A percentile compares a stretch with the other conserved stretches of the same genome.
Conservation (phyloP, 2,888 invertebrate species). For the Sarcophaga rosellei region DNA sequence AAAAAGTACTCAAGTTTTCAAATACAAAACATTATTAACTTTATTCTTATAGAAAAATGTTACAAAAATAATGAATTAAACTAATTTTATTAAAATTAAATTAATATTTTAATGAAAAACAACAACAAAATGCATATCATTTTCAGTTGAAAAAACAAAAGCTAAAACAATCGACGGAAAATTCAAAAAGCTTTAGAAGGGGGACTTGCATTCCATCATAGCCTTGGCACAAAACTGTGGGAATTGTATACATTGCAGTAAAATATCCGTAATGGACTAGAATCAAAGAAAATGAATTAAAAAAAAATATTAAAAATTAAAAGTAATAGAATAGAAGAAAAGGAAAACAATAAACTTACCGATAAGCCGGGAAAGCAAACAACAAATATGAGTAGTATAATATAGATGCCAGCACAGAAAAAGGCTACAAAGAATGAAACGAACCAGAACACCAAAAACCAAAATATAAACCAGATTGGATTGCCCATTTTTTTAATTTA, state of each 20-base stretch:
- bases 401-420: conserved; percentile 87
- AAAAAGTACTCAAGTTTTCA: too few relatives aligned
- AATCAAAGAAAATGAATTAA: conserved; percentile 73
- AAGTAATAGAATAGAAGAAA: background rate
- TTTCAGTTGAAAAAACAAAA: conserved; percentile 18
- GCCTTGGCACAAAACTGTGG: conserved; percentile 87
- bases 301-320: conserved; percentile 17
- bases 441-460: conserved; percentile 87
- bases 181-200: conserved; percentile 74
- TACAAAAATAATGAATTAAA: conserved; percentile 48
- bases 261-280: conserved; percentile 86
- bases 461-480: conserved; percentile 86
- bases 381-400: conserved; percentile 85
- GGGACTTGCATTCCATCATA: conserved; percentile 85
- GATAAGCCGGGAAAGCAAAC: conserved; percentile 86
- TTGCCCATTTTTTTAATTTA: conserved; percentile 83
- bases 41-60: conserved; percentile 24
- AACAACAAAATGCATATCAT: conserved; percentile 50
- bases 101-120: conserved; percentile 7
- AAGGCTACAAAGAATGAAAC: conserved; percentile 86
- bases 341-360: conserved; percentile 82
- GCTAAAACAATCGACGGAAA: background rate
- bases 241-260: conserved; percentile 87
- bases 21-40: too few relatives aligned
- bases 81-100: conserved; percentile 49